Percentiles rank a stretch among this genome's conserved stretches.
Conservation (phyloP, 1,140 invertebrate species). For the Tenebrio molitor region DNA sequence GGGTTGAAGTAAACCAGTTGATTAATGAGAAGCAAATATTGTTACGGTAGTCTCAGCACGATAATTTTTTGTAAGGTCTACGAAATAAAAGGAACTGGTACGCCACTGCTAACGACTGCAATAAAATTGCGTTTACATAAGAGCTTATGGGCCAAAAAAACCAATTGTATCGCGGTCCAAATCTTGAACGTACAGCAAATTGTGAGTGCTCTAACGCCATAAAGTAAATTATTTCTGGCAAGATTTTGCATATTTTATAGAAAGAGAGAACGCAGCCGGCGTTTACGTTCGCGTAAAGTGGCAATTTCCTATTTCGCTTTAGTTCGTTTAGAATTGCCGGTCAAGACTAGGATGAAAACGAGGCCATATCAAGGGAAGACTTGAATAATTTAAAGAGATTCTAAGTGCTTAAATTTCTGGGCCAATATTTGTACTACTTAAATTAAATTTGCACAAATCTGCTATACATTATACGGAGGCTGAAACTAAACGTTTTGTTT, state of each 20-base stretch:
- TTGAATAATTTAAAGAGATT: conserved; percentile 48
- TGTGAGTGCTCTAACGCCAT: background rate
- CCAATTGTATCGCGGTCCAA: conserved; percentile 12
- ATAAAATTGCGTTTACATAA: conserved; percentile 4
- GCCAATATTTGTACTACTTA: conserved; percentile 40
- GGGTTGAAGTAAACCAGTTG: no score
- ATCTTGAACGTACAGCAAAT: conserved; percentile 30
- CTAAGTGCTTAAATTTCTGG: conserved; percentile 45
- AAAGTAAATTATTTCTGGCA: conserved; percentile 33
- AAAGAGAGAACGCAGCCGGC: conserved; percentile 24
- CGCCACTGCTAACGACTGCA: background rate
- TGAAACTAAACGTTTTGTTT: conserved; percentile 28
- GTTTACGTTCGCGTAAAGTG: conserved; percentile 29
- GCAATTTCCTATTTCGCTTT: conserved; percentile 40
- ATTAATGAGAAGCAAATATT: no score
- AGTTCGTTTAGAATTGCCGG: conserved; percentile 26
- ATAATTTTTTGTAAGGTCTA: no score
- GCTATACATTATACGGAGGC: background rate
- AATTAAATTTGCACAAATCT: conserved; percentile 46
- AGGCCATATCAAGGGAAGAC: conserved; percentile 15
- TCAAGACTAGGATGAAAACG: conserved; percentile 27
- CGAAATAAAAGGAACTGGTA: no score
- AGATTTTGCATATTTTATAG: conserved; percentile 39
- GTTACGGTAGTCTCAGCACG: no score
- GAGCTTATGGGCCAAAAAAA: conserved; percentile 2